These are phyloP conservation scores for Crematogaster levior DNA, from an alignment of 2,888 invertebrate species.

Conservation along the genomic window DNA sequence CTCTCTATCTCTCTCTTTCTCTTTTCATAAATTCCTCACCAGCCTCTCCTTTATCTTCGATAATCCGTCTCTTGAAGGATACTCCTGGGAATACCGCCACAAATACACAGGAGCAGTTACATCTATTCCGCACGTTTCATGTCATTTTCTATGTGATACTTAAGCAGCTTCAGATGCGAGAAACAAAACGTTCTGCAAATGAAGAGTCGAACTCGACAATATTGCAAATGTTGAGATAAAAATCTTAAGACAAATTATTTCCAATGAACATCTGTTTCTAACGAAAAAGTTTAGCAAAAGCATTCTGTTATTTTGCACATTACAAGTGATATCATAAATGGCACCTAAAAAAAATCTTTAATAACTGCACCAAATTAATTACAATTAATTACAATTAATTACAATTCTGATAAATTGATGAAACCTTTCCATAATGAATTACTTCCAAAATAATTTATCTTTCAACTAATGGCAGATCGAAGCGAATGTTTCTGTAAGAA, in stretches of 20 bases:
- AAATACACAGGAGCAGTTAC: conserved; percentile 28
- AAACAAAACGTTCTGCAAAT: not conserved
- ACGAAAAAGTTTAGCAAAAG: not conserved
- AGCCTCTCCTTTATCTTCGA: conserved; percentile 47
- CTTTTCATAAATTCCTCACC: conserved; percentile 33
- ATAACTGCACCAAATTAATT: no score
- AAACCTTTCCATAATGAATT: not conserved
- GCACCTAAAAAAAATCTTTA: not conserved
- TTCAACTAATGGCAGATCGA: not conserved
- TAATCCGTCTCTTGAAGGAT: conserved; percentile 61
- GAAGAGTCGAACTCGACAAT: not conserved
- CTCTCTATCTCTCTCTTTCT: conserved; percentile 25
- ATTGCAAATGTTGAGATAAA: not conserved
- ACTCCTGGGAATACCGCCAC: conserved; percentile 44
- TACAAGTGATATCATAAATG: not conserved
- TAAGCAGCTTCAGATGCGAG: not conserved
- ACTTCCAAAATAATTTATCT: not conserved
- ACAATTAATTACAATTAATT: no score
- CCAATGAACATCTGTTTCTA: not conserved
- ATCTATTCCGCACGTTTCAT: not conserved
- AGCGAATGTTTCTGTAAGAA: not conserved
- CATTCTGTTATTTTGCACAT: not conserved
- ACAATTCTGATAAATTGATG: not conserved
- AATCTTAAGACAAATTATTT: not conserved
- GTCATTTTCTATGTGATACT: not conserved